Conservation (phyloP, 2,113 vertebrate genomes). For the Brachypteracias leptosomus region DNA sequence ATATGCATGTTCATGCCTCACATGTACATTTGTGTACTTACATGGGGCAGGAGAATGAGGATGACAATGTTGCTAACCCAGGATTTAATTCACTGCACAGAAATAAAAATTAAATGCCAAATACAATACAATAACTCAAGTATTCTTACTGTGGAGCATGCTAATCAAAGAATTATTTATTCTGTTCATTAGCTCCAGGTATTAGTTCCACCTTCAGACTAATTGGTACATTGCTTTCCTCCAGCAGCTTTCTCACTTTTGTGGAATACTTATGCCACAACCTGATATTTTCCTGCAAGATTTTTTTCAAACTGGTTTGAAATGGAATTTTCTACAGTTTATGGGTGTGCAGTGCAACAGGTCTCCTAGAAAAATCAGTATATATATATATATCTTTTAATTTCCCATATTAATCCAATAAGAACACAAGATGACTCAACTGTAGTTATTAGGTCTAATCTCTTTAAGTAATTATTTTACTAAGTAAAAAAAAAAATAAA, state of each 20-base stretch:
- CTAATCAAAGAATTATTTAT: neutral
- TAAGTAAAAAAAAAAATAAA: neutral
- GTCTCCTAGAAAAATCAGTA: neutral
- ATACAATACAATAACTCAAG: neutral
- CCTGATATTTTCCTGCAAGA: neutral
- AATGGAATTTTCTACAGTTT: neutral
- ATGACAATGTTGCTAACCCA: neutral
- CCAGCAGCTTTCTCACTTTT: neutral
- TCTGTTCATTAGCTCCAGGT: neutral
- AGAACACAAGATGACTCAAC: neutral
- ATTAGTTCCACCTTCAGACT: neutral
- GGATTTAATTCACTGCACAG: neutral
- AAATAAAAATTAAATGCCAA: neutral
- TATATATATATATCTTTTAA: neutral
- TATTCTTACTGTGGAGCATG: neutral
- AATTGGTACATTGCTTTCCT: neutral
- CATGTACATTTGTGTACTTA: neutral
- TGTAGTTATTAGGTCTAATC: neutral
- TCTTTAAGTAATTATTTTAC: slow-evolving; percentile 16
- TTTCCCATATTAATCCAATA: neutral
- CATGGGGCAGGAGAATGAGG: neutral
- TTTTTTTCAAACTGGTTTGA: neutral
- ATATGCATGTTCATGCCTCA: neutral
- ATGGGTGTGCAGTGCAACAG: neutral
- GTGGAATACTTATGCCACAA: neutral